Evolutionary conservation across 2,113 vertebrate species (phyloP).

Genomic region (Tupaia chinensis): DNA sequence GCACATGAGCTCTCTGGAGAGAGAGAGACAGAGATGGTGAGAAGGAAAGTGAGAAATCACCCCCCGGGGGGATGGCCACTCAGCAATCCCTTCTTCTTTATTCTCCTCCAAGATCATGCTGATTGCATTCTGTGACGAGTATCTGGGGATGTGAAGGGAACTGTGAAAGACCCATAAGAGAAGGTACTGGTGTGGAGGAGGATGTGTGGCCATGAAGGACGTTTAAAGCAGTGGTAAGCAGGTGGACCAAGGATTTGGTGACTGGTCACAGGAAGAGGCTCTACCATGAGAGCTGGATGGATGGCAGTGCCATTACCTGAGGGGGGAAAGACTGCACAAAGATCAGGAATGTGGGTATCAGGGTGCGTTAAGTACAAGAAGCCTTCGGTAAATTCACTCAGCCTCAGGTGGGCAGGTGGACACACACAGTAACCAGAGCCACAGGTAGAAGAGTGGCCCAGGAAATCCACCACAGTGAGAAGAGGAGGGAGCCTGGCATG

Average conservation of each 20-base stretch:
- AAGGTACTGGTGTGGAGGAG: neutral
- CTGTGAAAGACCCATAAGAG: neutral
- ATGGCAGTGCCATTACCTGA: neutral
- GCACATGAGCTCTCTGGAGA: too few species aligned
- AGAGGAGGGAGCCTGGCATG: neutral
- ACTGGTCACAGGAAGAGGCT: neutral
- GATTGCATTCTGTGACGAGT: neutral
- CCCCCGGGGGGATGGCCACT: too few species aligned
- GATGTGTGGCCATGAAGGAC: neutral
- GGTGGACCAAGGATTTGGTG: neutral
- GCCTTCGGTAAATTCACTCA: neutral
- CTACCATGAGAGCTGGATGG: neutral
- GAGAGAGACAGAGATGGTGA: too few species aligned
- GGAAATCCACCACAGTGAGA: neutral
- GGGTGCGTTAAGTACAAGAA: neutral
- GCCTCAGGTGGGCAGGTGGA: neutral
- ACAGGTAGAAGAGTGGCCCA: neutral
- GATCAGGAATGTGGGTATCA: neutral
- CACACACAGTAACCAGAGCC: neutral
- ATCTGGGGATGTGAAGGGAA: neutral
- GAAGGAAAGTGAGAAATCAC: too few species aligned
- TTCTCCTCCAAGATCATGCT: neutral
- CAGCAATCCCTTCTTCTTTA: too few species aligned
- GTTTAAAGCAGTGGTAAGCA: neutral
- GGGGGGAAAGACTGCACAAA: neutral